These are phyloP conservation scores for Toxotes jaculatrix DNA, from an alignment of 2,113 vertebrate genomes.

Conservation along the genomic window DNA sequence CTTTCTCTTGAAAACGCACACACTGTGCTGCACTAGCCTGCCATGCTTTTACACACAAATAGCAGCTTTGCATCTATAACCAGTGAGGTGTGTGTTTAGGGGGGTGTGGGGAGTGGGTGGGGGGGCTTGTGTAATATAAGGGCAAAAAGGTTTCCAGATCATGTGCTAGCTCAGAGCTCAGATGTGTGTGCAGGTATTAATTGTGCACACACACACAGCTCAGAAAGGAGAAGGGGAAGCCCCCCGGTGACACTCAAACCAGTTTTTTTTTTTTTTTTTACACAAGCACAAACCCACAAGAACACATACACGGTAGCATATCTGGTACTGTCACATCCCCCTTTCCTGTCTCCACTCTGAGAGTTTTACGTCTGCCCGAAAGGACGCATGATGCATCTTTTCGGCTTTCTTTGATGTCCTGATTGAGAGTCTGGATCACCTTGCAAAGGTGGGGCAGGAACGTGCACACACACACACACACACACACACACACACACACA, in stretches of 20 bases:
- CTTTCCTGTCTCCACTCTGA: conserved; percentile 41
- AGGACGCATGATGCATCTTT: conserved; percentile 59
- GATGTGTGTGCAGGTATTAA: conserved; percentile 28
- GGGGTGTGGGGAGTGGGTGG: too few species aligned
- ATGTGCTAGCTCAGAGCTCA: conserved; percentile 17
- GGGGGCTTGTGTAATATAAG: conserved; percentile 1
- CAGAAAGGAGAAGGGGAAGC: conserved; percentile 23
- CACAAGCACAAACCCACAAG: conserved; percentile 28
- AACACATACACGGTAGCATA: conserved; percentile 3
- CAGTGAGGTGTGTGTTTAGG: too few species aligned
- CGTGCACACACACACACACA: conserved; percentile 5
- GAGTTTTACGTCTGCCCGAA: conserved; percentile 52
- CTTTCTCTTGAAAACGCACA: not conserved
- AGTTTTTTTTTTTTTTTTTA: not conserved
- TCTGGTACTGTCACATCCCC: conserved; percentile 19
- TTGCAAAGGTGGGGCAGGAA: conserved; percentile 38
- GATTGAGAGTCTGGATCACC: conserved; percentile 46
- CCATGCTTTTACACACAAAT: not conserved
- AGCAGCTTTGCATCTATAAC: conserved; percentile 8
- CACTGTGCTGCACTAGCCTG: not conserved
- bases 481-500: conserved; percentile 12
- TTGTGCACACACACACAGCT: conserved; percentile 2
- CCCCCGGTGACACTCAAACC: conserved; percentile 50
- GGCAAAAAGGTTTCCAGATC: conserved; percentile 47
- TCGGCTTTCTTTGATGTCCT: conserved; percentile 63